Base-by-base conservation (phyloP, 2,888 invertebrate genomes). In the Agrochola lychnidis region DNA sequence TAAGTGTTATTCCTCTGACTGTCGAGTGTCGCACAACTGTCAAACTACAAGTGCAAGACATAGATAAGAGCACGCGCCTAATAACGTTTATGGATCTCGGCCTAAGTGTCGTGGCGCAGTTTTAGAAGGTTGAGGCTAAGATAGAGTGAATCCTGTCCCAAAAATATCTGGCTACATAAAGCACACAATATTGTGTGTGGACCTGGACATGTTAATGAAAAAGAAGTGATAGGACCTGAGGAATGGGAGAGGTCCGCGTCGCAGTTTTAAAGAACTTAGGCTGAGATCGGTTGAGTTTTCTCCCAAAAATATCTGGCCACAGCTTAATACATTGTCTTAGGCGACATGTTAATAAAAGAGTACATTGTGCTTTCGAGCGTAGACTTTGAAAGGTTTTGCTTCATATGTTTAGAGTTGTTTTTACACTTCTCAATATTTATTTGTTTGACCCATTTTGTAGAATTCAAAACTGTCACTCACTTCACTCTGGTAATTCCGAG, bases 161-260 rank as follows among this genome's bases (percentile, higher is more conserved):
- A 12, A 68, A n/a, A 19, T 68, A n/a, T 63, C 6, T 10, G 6
- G 1, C 16, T 36, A 19, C 1, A 40, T 62, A n/a, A 25, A 40
- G 14, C 12, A 69, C 16, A 57, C 16, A 68, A 42, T 42, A 14
- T 12, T 68, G 10, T 30, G 10, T 19, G n/a, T 48, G 36, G 4
- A n/a, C n/a, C n/a, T 3, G 30, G 36, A 36, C 9, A 72, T 10
- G n/a, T 25, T 57, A 79, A 16, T 79, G 25, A 79, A 25, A 45
- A 56, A 56, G 12, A 12, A 56, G n/a, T n/a, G n/a, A 12, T 12
- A 12, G 56, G 5, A 5, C 56, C 56, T n/a, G n/a, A 56, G 12
- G n/a, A 25, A 56, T 5, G n/a, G 12, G n/a, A 25, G 4, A 10
- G 4, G 10, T 10, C 10, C n/a, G n/a, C n/a, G n/a, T n/a, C n/a